Conservation (phyloP, 2,113 vertebrate genomes). For the Hemiscyllium ocellatum region DNA sequence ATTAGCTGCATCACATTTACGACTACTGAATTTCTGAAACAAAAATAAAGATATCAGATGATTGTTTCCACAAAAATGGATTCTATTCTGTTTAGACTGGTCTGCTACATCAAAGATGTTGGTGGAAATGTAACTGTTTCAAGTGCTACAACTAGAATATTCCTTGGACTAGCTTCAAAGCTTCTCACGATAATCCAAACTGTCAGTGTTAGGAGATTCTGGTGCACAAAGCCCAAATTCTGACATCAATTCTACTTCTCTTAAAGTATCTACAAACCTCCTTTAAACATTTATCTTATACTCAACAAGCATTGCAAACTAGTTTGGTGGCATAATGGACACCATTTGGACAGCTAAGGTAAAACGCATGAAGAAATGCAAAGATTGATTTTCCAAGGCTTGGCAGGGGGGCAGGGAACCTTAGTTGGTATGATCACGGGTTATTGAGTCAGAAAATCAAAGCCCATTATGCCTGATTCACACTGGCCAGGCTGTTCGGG, state of each 20-base stretch:
- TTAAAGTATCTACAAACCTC: background rate
- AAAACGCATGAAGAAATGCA: too few species aligned
- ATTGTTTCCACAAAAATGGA: background rate
- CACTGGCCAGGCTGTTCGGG: too few species aligned
- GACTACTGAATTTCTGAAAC: background rate
- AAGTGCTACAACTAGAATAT: background rate
- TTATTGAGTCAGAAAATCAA: background rate
- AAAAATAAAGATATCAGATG: background rate
- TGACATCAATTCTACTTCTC: constrained; percentile 1
- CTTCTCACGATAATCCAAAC: background rate
- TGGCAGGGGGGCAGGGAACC: background rate
- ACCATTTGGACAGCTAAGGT: background rate
- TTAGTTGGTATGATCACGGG: background rate
- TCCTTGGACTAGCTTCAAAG: constrained; percentile 12
- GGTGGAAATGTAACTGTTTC: background rate
- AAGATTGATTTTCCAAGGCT: background rate
- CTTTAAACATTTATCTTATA: too few species aligned
- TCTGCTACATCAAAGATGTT: background rate
- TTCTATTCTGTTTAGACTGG: background rate
- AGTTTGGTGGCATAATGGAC: background rate
- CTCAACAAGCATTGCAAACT: background rate
- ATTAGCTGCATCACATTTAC: background rate
- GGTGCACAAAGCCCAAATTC: background rate
- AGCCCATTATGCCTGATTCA: background rate
- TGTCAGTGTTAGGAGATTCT: background rate